Evolutionary conservation across 1,140 invertebrate genomes (phyloP).

Genomic region (Cotesia glomerata): DNA sequence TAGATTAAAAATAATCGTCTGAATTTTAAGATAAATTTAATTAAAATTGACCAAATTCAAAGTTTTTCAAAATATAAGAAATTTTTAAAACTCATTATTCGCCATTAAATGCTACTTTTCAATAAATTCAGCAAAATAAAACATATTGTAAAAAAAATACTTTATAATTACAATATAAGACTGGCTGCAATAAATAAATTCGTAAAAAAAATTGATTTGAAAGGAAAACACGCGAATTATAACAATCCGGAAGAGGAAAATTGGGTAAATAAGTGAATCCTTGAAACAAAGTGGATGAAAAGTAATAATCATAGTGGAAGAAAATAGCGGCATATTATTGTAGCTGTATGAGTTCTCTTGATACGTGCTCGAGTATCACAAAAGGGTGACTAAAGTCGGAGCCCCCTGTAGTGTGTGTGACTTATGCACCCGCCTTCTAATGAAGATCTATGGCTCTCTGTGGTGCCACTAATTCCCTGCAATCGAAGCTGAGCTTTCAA

Average conservation of each 20-base stretch:
- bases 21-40: no score
- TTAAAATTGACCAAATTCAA: no score
- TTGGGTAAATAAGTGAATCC: neutral
- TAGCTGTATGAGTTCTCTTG: slow-evolving; percentile 3
- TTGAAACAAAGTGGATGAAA: slow-evolving; percentile 32
- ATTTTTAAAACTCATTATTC: no score
- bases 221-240: neutral
- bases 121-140: no score
- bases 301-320: slow-evolving; percentile 40
- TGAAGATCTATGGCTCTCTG: slow-evolving; percentile 48
- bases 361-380: slow-evolving; percentile 50
- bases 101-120: no score
- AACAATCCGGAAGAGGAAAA: neutral
- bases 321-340: slow-evolving; percentile 42
- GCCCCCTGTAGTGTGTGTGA: slow-evolving; percentile 44
- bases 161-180: no score
- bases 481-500: slow-evolving; percentile 18
- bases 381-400: slow-evolving; percentile 49
- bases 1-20: no score
- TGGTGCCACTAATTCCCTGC: slow-evolving; percentile 34
- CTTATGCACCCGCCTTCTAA: slow-evolving; percentile 47
- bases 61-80: no score
- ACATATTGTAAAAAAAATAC: no score
- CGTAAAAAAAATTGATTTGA: no score
- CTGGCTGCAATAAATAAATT: no score